phyloP scores from a whole-genome alignment of 2,797 vertebrate genomes.

The Acrossocheilus fasciatus region DNA sequence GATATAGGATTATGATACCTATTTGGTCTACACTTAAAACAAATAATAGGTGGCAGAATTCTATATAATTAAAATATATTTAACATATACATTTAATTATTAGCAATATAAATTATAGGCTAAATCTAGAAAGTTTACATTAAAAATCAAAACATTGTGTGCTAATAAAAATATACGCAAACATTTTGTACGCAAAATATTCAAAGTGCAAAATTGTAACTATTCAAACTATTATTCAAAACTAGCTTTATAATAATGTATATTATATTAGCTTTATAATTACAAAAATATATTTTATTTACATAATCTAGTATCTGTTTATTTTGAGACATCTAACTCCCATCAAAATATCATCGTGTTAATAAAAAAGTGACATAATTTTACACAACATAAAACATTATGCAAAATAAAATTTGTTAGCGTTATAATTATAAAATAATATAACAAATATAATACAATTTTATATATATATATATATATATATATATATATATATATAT shows the following conservation, averaged over 20 bases:
- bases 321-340: background rate
- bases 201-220: background rate
- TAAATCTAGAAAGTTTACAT: background rate
- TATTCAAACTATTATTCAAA: background rate
- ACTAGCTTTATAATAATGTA: background rate
- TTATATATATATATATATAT: no score
- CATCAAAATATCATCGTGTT: background rate
- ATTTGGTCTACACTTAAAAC: background rate
- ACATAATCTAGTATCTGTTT: background rate
- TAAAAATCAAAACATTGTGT: background rate
- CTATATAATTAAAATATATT: background rate
- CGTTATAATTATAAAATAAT: background rate
- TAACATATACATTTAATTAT: background rate
- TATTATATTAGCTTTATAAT: background rate
- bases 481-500: no score
- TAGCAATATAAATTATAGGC: background rate
- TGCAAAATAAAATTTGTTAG: background rate
- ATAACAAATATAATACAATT: background rate
- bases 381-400: background rate
- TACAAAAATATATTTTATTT: background rate
- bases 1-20: background rate
- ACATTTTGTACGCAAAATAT: background rate
- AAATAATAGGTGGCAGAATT: background rate
- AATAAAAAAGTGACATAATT: background rate
- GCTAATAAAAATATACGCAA: background rate